These are phyloP conservation scores for Gryllus longicercus DNA, from an alignment of 2,888 invertebrate genomes.

Conservation along the genomic window DNA sequence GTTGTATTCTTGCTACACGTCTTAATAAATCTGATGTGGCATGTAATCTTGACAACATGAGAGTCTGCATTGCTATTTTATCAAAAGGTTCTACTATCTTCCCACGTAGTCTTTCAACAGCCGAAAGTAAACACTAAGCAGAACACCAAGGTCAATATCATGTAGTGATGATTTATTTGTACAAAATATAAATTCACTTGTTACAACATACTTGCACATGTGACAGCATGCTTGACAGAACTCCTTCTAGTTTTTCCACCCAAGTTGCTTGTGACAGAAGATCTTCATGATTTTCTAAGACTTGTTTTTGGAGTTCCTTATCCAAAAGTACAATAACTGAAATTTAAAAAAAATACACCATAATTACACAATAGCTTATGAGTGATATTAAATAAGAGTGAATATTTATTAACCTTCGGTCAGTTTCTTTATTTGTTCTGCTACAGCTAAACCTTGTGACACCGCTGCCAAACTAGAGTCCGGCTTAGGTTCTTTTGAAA, in stretches of 20 bases:
- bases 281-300: constrained; percentile 84
- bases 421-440: constrained; percentile 67
- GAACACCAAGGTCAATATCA: constrained; percentile 21
- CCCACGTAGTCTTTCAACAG: constrained; percentile 68
- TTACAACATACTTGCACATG: constrained; percentile 60
- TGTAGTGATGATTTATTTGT: not conserved
- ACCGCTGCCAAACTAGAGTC: constrained; percentile 32
- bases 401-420: constrained; percentile 54
- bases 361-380: not conserved
- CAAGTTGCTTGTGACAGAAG: constrained; percentile 84
- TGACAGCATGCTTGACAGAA: constrained; percentile 73
- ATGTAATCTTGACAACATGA: constrained; percentile 75
- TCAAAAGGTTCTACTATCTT: constrained; percentile 68
- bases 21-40: constrained; percentile 83
- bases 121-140: constrained; percentile 59
- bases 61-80: constrained; percentile 75
- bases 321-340: constrained; percentile 62
- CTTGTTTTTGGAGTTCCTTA: constrained; percentile 75
- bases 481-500: constrained; percentile 28
- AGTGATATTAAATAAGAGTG: not conserved
- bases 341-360: not conserved
- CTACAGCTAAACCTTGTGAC: constrained; percentile 52
- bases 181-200: not conserved
- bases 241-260: constrained; percentile 77
- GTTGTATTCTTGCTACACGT: constrained; percentile 75